Evolutionary conservation across 1,140 invertebrate species (phyloP).

Genomic region (Hypsibius dujardini): DNA sequence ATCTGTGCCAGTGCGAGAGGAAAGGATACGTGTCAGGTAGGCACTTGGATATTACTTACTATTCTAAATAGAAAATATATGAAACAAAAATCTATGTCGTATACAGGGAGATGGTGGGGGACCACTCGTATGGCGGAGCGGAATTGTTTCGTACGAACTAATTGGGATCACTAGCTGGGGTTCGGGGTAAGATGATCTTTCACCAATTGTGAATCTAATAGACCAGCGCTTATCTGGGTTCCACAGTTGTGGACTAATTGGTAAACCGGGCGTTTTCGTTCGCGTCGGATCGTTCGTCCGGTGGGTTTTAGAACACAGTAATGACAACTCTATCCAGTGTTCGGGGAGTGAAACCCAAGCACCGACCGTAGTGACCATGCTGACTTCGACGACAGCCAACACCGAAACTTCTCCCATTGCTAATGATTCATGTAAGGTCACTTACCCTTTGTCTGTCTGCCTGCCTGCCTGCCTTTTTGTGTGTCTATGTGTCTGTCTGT

Average conservation of each 20-base stretch:
- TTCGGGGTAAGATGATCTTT: not conserved
- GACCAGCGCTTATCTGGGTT: not conserved
- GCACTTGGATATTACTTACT: not conserved
- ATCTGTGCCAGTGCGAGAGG: constrained; percentile 68
- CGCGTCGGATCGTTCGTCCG: not conserved
- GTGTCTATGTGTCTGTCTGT: too few species aligned
- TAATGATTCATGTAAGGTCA: too few species aligned
- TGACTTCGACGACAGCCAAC: too few species aligned
- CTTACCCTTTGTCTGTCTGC: too few species aligned
- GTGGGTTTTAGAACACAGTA: not conserved
- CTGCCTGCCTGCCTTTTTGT: too few species aligned
- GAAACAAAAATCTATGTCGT: too few species aligned
- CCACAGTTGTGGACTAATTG: not conserved
- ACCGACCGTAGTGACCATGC: too few species aligned
- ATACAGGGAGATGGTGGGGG: not conserved
- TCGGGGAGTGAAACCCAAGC: too few species aligned
- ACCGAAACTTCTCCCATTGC: too few species aligned
- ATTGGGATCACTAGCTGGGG: constrained; percentile 3
- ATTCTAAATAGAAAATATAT: too few species aligned
- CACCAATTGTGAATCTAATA: too few species aligned
- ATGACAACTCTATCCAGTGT: too few species aligned
- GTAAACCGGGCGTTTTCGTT: not conserved
- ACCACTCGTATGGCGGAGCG: not conserved
- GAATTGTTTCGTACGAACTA: not conserved
- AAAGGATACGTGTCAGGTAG: constrained; percentile 64